These are phyloP conservation scores for Labroides dimidiatus DNA, from an alignment of 2,797 vertebrate genomes.

Conservation along the genomic window DNA sequence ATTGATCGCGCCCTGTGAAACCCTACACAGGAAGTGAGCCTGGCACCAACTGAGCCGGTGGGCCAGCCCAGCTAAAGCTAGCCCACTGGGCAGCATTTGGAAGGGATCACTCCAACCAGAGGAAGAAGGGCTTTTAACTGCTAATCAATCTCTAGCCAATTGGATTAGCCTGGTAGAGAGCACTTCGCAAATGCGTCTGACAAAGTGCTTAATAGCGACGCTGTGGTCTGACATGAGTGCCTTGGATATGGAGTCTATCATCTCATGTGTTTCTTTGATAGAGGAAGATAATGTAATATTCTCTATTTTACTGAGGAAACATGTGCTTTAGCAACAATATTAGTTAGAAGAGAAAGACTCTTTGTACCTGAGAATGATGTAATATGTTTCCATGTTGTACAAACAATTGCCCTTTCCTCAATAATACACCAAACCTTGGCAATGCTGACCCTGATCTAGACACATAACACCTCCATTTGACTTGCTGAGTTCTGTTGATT, in stretches of 20 bases:
- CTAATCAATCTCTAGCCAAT: slow-evolving; percentile 82
- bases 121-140: slow-evolving; percentile 84
- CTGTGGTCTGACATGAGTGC: slow-evolving; percentile 76
- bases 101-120: slow-evolving; percentile 70
- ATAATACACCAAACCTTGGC: slow-evolving; percentile 50
- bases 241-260: slow-evolving; percentile 72
- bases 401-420: slow-evolving; percentile 61
- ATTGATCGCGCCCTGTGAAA: slow-evolving; percentile 79
- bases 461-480: slow-evolving; percentile 35
- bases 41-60: slow-evolving; percentile 75
- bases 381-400: slow-evolving; percentile 64
- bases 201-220: slow-evolving; percentile 82
- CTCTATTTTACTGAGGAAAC: slow-evolving; percentile 46
- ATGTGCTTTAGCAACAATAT: slow-evolving; percentile 50
- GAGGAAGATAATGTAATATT: slow-evolving; percentile 50
- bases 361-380: slow-evolving; percentile 64
- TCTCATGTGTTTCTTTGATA: slow-evolving; percentile 68
- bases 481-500: slow-evolving; percentile 27
- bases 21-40: slow-evolving; percentile 80
- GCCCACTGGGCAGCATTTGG: slow-evolving; percentile 75
- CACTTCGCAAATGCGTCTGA: slow-evolving; percentile 79
- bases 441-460: slow-evolving; percentile 43
- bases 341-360: slow-evolving; percentile 65
- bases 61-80: slow-evolving; percentile 63
- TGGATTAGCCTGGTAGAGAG: slow-evolving; percentile 77